Evolutionary conservation across 2,888 invertebrate species (phyloP), one percentile per base, ranked within the genome.

Genomic region (Pharmacophagus antenor): DNA sequence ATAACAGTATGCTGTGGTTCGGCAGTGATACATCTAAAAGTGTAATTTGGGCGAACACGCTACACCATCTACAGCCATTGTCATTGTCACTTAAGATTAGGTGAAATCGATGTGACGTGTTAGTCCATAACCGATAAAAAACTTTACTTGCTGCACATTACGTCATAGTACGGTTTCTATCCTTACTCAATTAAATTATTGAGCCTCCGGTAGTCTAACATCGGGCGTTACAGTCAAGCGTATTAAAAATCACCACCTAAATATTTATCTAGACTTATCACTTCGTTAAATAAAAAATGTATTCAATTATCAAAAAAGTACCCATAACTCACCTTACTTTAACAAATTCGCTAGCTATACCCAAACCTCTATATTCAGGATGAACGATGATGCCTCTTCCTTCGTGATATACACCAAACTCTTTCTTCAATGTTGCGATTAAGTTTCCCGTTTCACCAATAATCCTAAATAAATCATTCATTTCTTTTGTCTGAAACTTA

Each of bases 401-500:
- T 1, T 69, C 68, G 21, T 65, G 67, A 44, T 56, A 69, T 4
- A 31, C 51, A 2, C 71, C 61, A 1, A 67, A 59, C 17, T 60
- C 55, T 25, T 66, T 58, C 41, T 65, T 62, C 44, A 70, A 48
- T 1, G 67, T 49, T 23, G 67, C 60, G 17, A 56, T 62, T 15
- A 65, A 23, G 2, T 62, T 41, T 41, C 62, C 57, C 37, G 75
- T 17, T 21, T 62, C 65, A 1, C 49, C 55, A 8, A 69, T 47
- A 1, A 78, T 58, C 18, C 69, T 58, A 12, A 76, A 65, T 2
- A 77, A 63, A 27, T 67, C 69, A 8, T 68, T 60, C 37, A 75
- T 51, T 65, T 79, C 77, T 37, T 70, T 54, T 1, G 76, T 69
- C 63, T 70, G 62, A 2, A 67, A 62, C 71, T 70, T 63, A 42